These are phyloP conservation scores for Sesamia nonagrioides DNA, from an alignment of 1,140 invertebrate species.

Conservation along the genomic window DNA sequence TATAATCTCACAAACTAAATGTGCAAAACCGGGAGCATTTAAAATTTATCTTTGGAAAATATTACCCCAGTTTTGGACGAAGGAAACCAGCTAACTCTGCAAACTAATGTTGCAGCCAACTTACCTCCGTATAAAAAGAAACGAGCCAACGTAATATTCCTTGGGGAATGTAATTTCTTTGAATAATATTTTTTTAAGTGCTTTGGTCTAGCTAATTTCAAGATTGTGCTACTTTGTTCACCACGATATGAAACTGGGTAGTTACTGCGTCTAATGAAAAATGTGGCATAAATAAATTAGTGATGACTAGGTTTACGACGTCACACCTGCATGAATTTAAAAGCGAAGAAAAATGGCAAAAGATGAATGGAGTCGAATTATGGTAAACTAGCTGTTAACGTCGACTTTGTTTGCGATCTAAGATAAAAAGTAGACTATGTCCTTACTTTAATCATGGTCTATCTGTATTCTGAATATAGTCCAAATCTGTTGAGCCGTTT, in stretches of 20 bases:
- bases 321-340: not conserved
- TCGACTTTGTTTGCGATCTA: too few species aligned
- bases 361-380: too few species aligned
- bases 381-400: too few species aligned
- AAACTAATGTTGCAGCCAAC: conserved; percentile 69
- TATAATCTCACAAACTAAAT: conserved; percentile 71
- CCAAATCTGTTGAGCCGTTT: too few species aligned
- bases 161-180: conserved; percentile 57
- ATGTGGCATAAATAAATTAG: conserved; percentile 7
- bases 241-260: conserved; percentile 19
- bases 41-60: conserved; percentile 76
- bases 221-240: conserved; percentile 44
- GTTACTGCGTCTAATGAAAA: conserved; percentile 4
- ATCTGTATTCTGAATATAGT: too few species aligned
- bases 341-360: too few species aligned
- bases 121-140: conserved; percentile 66
- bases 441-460: too few species aligned
- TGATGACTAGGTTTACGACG: not conserved
- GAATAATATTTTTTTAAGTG: conserved; percentile 52
- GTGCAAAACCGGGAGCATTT: conserved; percentile 70
- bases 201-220: conserved; percentile 45
- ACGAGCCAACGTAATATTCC: conserved; percentile 60
- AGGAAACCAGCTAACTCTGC: conserved; percentile 60
- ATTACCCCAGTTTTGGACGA: conserved; percentile 67
- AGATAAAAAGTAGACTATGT: too few species aligned